Base-by-base conservation (phyloP, 2,888 invertebrate genomes). In the Doris montereyensis region DNA sequence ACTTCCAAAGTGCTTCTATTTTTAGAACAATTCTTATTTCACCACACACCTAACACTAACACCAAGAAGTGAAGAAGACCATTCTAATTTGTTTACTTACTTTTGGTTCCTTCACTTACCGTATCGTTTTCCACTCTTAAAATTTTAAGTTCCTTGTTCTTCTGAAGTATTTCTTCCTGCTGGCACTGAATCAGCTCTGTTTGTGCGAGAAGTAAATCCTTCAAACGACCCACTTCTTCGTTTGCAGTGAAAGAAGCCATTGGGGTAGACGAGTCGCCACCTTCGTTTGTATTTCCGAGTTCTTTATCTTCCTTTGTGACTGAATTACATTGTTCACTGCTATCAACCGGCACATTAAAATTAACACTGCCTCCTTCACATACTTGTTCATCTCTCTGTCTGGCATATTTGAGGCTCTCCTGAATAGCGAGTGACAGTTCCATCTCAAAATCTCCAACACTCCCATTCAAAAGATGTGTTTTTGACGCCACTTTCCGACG, bases 161-260 rank as follows among this genome's bases (percentile, higher is more conserved):
- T 96, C 85, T 94, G 94, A 84, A 94, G 93, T 83, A 97, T 93
- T 87, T 95, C 94, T 88, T 97, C 96, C 88, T 96, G 96, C 92
- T 97, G 97, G 92, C 96, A 96, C 91, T 97, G 96, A 89, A 97
- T 96, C 82, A 97, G 93, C 91, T 97, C 96, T 87, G 97, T 93
- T 91, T 97, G 96, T 84, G 95, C 93, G 80, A 96, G 92, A 83
- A 97, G 92, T 89, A 97, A 94, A 84, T 95, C 95, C 92, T 96
- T 90, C 77, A 91, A 83, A 26, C 88, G 87, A 81, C 87, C 86
- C 3, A 86, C 83, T 84, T 87, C 86, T 76, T 80, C 81, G 24
- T 79, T 34, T 57, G 52, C 30, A 17, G 62, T 62, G 57, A 76
- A 76, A 28, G 76, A 26, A 81, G 60, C 8, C 67, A 30, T 32